Evolutionary conservation across 1,140 invertebrate species (phyloP).

Genomic region (Pseudomyrmex gracilis): DNA sequence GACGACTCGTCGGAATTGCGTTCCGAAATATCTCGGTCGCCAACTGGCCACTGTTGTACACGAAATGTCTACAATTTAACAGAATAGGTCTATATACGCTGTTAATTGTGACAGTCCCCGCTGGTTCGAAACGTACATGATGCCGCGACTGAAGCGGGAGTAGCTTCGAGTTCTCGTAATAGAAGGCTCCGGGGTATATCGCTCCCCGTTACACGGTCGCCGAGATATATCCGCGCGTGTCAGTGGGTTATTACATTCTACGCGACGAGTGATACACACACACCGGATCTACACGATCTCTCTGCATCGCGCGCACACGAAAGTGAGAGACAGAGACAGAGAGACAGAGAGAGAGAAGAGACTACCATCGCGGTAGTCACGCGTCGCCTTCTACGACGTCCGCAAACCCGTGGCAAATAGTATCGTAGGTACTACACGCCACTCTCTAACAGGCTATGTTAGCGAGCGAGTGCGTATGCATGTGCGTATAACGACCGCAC

Average conservation of each 20-base stretch:
- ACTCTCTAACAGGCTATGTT: not conserved
- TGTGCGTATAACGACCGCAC: not conserved
- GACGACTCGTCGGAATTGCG: not conserved
- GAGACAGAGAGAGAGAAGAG: not conserved
- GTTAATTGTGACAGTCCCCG: slow-evolving; percentile 37
- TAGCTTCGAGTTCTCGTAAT: slow-evolving; percentile 44
- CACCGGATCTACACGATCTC: slow-evolving; percentile 41
- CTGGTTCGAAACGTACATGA: slow-evolving; percentile 59
- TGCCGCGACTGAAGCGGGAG: slow-evolving; percentile 45
- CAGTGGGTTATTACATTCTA: slow-evolving; percentile 52
- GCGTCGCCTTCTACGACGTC: slow-evolving; percentile 25
- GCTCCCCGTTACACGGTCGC: slow-evolving; percentile 42
- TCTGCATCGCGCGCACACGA: not conserved
- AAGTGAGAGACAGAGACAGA: not conserved
- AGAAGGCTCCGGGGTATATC: slow-evolving; percentile 44
- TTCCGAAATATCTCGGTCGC: not conserved
- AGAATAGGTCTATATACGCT: slow-evolving; percentile 32
- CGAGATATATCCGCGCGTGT: slow-evolving; percentile 53
- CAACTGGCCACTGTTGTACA: not conserved
- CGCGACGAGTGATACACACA: slow-evolving; percentile 47
- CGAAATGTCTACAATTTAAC: slow-evolving; percentile 24
- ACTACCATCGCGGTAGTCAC: slow-evolving; percentile 18
- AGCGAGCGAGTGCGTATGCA: slow-evolving; percentile 6
- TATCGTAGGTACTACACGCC: too few relatives aligned
- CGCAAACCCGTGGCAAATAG: not conserved